Conservation (phyloP, 1,140 invertebrate species). For the Thaumatotibia leucotreta region DNA sequence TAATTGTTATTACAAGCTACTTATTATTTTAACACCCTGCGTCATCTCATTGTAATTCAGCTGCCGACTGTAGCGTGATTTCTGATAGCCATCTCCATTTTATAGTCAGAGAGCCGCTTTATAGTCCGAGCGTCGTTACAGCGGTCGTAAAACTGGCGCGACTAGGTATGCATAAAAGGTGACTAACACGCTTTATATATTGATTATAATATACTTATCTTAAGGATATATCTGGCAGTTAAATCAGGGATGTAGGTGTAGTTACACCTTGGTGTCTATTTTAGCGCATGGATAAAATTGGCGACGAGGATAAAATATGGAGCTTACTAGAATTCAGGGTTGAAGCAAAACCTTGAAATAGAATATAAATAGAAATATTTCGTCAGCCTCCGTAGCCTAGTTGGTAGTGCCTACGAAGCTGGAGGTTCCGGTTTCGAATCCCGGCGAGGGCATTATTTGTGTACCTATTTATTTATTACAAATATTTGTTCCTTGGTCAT, state of each 20-base stretch:
- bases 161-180: slow-evolving; percentile 25
- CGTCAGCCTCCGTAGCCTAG: too few relatives aligned
- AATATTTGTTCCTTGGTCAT: too few relatives aligned
- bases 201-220: slow-evolving; percentile 28
- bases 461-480: too few relatives aligned
- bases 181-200: slow-evolving; percentile 23
- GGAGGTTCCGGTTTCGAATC: too few relatives aligned
- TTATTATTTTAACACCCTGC: neutral
- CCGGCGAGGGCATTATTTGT: too few relatives aligned
- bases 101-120: slow-evolving; percentile 27
- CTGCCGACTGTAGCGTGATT: slow-evolving; percentile 15
- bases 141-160: slow-evolving; percentile 25
- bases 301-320: too few relatives aligned
- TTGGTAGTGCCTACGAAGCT: too few relatives aligned
- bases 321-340: too few relatives aligned
- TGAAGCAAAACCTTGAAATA: too few relatives aligned
- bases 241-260: neutral
- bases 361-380: too few relatives aligned
- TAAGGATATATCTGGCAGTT: neutral
- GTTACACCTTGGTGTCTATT: too few relatives aligned
- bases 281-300: too few relatives aligned
- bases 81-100: slow-evolving; percentile 30
- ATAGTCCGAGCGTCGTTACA: slow-evolving; percentile 25
- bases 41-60: slow-evolving; percentile 16
- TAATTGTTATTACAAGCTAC: neutral